Evolutionary conservation across 2,113 vertebrate genomes (phyloP).

Genomic region (Physeter macrocephalus): DNA sequence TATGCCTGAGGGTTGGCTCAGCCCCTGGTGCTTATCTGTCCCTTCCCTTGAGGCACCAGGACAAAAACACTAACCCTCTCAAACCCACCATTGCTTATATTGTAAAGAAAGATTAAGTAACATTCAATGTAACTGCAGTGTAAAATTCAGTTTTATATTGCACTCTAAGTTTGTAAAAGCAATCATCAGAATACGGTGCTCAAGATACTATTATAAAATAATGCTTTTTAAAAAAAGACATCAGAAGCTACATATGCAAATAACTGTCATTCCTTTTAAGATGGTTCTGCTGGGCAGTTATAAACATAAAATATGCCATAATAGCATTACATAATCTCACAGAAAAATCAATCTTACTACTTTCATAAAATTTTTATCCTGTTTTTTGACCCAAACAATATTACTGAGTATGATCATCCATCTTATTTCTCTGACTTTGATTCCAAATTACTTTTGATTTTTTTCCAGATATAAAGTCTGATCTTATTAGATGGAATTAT

Average conservation of each 20-base stretch:
- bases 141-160: neutral
- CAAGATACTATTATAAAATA: neutral
- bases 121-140: neutral
- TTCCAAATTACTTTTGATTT: neutral
- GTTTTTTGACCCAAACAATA: neutral
- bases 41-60: neutral
- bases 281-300: neutral
- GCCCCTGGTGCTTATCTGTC: neutral
- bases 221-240: neutral
- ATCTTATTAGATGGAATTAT: neutral
- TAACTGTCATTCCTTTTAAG: neutral
- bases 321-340: neutral
- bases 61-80: neutral
- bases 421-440: neutral
- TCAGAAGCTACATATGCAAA: neutral
- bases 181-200: neutral
- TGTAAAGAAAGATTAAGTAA: neutral
- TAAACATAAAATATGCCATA: neutral
- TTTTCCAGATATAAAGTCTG: neutral
- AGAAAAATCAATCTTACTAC: neutral
- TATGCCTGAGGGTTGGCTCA: neutral
- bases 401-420: neutral
- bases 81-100: neutral
- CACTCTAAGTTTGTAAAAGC: neutral
- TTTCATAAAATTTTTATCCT: neutral